Evolutionary conservation across 2,888 invertebrate genomes (phyloP).

Genomic region (Scaptomyza caliginosa): DNA sequence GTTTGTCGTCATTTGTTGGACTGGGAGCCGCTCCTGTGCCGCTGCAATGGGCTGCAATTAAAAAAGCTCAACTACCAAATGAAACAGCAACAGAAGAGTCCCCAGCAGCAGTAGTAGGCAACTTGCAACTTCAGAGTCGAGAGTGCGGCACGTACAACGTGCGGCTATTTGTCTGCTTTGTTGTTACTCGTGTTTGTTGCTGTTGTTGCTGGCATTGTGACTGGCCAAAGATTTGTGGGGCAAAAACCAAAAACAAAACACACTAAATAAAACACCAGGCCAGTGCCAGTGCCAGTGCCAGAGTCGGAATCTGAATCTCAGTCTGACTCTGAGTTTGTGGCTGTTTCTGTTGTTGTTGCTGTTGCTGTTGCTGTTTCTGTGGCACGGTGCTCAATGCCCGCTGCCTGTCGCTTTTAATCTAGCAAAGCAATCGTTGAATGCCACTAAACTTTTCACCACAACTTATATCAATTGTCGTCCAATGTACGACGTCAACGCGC

Average conservation of each 20-base stretch:
- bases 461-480: slow-evolving; percentile 82
- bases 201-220: slow-evolving; percentile 67
- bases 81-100: slow-evolving; percentile 36
- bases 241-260: slow-evolving; percentile 41
- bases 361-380: neutral
- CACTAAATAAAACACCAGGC: slow-evolving; percentile 27
- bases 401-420: slow-evolving; percentile 79
- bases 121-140: slow-evolving; percentile 23
- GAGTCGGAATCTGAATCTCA: too few species aligned
- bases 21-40: slow-evolving; percentile 72
- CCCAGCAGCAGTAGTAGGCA: slow-evolving; percentile 11
- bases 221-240: slow-evolving; percentile 74
- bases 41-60: slow-evolving; percentile 72
- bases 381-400: slow-evolving; percentile 24
- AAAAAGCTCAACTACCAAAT: slow-evolving; percentile 73
- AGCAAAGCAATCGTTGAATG: slow-evolving; percentile 82
- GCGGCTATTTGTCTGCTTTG: slow-evolving; percentile 76
- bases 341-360: neutral
- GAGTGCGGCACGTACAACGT: slow-evolving; percentile 72
- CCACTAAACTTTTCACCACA: slow-evolving; percentile 82
- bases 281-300: neutral
- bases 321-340: too few species aligned
- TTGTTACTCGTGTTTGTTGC: slow-evolving; percentile 63
- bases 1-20: slow-evolving; percentile 31
- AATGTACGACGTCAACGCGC: slow-evolving; percentile 81